Base-by-base conservation (phyloP, 2,888 invertebrate species). In the Cephus pygmeus region DNA sequence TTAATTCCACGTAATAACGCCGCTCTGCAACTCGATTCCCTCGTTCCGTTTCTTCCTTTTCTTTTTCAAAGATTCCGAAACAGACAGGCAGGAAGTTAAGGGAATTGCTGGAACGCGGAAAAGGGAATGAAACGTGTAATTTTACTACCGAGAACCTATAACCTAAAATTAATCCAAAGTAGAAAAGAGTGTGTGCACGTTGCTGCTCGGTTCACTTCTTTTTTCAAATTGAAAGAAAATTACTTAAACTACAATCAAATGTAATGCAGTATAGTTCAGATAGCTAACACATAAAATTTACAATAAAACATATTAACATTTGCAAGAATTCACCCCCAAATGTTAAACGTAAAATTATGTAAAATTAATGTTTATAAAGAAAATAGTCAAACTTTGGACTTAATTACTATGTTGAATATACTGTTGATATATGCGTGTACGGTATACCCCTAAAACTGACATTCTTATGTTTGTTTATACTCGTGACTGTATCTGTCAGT, bases 401-500 rank as follows among this genome's bases (percentile, higher is more conserved):
- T 23, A 40, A 40, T 15, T 40, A 15, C 40, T 23, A 40, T 40
- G 6, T 23, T 40, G 40, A 40, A 40, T 2, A 6, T 9, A 40
- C 15, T 23, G 15, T 23, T 23, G 23, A 40, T 40, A 23, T 40
- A 40, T 23, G 23, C 69, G 31, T 31, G 12, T 33, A 33, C 12
- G 23, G 12, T 30, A 30, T 31, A 69, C 31, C 12, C 9, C 3
- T 33, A 33, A 15, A 69, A 15, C 6, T 30, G 0, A 33, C 79
- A 79, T 23, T 23, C 81, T 79, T 83, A 81, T 81, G 77, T 84
- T 83, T 80, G 79, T 80, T 83, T 80, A 82, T 81, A 75, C 81
- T 76, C 75, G 31, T 69, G 77, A 81, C 76, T 80, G 76, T 84
- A 85, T 84, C 85, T 84, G 84, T 83, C 75, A 79, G 82, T 82